Evolutionary conservation across 1,140 invertebrate genomes (phyloP), one percentile per base, ranked within the genome.

Genomic region (Leguminivora glycinivorella): DNA sequence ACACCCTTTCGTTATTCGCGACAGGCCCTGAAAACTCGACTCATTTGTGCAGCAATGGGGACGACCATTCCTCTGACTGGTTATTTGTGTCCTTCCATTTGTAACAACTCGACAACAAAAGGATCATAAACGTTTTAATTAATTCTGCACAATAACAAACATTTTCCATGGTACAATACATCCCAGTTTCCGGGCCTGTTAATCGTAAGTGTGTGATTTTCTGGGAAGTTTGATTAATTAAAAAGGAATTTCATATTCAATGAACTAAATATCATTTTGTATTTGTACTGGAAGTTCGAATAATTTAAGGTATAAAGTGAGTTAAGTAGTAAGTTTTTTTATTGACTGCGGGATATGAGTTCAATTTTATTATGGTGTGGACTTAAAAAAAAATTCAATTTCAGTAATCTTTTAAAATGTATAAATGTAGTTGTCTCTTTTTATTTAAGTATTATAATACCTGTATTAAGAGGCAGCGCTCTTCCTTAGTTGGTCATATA

Each of bases 81-180:
- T 52, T 19, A 63, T 63, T 29, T 29, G 26, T 29, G 58, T 63
- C 58, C 17, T 26, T 17, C 29, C 58, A 63, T 63, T 63, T 63
- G n/a, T 17, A 17, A 63, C 25, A 17, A 17, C 58, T 63, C 26
- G n/a, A 63, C 17, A 63, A 63, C 58, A 63, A 63, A 63, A 34
- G 58, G 26, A 29, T 63, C 29, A 31, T 63, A 63, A 52, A 63
- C 34, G 25, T 63, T 63, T 52, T 63, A 63, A 63, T 63, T 63
- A 63, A 63, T 31, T 63, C n/a, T 63, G 58, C 58, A 63, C 26
- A 63, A 29, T 34, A 31, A 63, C 58, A 63, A 63, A 63, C 25
- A 63, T 29, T 29, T 29, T 29, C 26, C 3, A 63, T 34, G 58
- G 58, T 29, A 31, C 25, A 63, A 63, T 63, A 29, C 26, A 63